phyloP scores from a whole-genome alignment of 2,888 invertebrate genomes.

The Ormyrus labotus region DNA sequence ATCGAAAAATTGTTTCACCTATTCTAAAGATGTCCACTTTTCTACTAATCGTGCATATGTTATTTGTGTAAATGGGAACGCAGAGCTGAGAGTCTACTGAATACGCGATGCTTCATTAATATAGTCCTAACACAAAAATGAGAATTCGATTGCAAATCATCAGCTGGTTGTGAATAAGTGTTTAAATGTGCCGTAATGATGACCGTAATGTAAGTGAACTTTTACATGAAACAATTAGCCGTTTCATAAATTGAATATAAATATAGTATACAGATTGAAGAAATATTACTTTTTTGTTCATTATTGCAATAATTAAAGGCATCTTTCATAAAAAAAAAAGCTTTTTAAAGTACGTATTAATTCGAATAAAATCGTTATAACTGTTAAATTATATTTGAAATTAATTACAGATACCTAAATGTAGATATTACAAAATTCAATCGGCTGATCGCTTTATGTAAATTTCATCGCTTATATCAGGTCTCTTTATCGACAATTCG shows the following conservation, averaged over 20 bases:
- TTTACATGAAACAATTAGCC: conserved; percentile 42
- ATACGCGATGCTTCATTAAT: conserved; percentile 25
- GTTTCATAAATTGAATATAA: background rate
- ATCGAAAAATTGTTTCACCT: background rate
- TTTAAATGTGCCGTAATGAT: conserved; percentile 62
- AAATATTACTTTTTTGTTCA: background rate
- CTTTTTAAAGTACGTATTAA: too few species aligned
- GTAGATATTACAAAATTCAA: background rate
- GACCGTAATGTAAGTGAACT: conserved; percentile 55
- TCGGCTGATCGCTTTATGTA: background rate
- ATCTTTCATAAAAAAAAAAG: too few species aligned
- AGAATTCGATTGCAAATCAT: conserved; percentile 67
- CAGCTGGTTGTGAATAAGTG: conserved; percentile 72
- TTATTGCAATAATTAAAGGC: background rate
- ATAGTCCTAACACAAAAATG: conserved; percentile 46
- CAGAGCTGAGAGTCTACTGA: background rate
- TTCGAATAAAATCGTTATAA: too few species aligned
- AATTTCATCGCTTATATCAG: background rate
- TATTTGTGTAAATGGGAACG: background rate
- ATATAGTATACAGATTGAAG: background rate
- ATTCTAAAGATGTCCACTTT: background rate
- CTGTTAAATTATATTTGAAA: too few species aligned
- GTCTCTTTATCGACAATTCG: conserved; percentile 31
- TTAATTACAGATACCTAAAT: too few species aligned
- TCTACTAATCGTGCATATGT: background rate